phyloP scores from a whole-genome alignment of 1,140 invertebrate genomes.

The Calycopis cecrops region DNA sequence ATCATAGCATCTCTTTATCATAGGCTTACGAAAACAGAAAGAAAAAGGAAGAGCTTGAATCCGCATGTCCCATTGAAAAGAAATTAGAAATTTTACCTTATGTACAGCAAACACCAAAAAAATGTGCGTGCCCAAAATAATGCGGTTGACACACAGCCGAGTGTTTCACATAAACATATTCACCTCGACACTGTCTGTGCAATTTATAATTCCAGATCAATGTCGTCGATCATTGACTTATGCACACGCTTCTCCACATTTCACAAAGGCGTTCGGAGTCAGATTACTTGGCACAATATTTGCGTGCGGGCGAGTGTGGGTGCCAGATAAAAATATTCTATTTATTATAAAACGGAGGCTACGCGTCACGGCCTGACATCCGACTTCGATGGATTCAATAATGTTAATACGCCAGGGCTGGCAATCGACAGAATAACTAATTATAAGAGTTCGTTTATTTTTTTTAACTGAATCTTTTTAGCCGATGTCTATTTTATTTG shows the following conservation, averaged over 20 bases:
- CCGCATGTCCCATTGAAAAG: too few species aligned
- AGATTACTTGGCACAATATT: conserved; percentile 58
- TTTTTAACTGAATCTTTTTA: too few species aligned
- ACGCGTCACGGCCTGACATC: conserved; percentile 66
- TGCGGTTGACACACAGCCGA: neutral
- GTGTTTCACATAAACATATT: neutral
- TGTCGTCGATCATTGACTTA: conserved; percentile 12
- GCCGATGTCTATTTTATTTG: too few species aligned
- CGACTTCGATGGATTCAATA: conserved; percentile 42
- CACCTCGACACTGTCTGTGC: conserved; percentile 10
- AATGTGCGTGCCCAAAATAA: too few species aligned
- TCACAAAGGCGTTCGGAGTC: conserved; percentile 21
- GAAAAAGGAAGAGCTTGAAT: too few species aligned
- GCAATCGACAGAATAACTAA: neutral
- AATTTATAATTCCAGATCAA: conserved; percentile 6
- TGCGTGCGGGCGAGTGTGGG: conserved; percentile 47
- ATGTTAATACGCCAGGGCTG: conserved; percentile 14
- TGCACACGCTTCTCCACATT: conserved; percentile 8
- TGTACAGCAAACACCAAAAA: too few species aligned
- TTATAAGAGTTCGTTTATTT: too few species aligned
- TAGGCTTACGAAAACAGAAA: too few species aligned
- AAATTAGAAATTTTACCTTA: too few species aligned
- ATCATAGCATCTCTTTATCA: too few species aligned
- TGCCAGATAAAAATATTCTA: conserved; percentile 57
- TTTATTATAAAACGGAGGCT: conserved; percentile 46